Evolutionary conservation across 2,113 vertebrate genomes (phyloP).

Genomic region (Hemibagrus wyckioides): DNA sequence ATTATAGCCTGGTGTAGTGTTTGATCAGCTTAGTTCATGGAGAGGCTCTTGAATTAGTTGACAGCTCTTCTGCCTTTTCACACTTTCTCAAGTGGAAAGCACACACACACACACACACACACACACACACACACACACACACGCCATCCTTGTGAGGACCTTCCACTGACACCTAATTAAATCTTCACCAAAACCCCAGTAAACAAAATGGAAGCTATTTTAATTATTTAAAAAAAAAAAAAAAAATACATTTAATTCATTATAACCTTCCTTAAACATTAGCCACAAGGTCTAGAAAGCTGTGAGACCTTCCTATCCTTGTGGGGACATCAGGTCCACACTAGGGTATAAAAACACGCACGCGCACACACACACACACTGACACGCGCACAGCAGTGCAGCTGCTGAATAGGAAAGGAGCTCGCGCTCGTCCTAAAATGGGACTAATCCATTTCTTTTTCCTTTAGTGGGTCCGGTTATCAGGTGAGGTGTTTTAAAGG

Average conservation of each 20-base stretch:
- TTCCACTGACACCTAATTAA: not conserved
- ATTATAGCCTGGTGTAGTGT: not conserved
- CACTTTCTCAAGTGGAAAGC: conserved; percentile 20
- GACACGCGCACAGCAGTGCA: not conserved
- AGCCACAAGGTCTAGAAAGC: too few relatives aligned
- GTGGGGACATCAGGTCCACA: not conserved
- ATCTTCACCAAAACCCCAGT: not conserved
- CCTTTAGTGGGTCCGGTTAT: not conserved
- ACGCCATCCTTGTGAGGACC: not conserved
- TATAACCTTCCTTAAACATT: too few relatives aligned
- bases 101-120: not conserved
- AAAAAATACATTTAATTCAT: not conserved
- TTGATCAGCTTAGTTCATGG: conserved; percentile 15
- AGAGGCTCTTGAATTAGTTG: conserved; percentile 33
- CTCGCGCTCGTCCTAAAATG: not conserved
- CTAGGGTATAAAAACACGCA: not conserved
- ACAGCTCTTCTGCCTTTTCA: conserved; percentile 36
- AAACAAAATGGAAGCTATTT: not conserved
- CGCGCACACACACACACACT: not conserved
- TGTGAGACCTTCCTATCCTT: not conserved
- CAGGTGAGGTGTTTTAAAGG: conserved; percentile 12
- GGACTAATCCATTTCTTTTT: conserved; percentile 2
- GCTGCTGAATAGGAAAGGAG: not conserved
- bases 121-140: conserved; percentile 16
- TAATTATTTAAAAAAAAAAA: not conserved